Evolutionary conservation across 2,797 vertebrate species (phyloP).

Genomic region (Anguilla marmorata): DNA sequence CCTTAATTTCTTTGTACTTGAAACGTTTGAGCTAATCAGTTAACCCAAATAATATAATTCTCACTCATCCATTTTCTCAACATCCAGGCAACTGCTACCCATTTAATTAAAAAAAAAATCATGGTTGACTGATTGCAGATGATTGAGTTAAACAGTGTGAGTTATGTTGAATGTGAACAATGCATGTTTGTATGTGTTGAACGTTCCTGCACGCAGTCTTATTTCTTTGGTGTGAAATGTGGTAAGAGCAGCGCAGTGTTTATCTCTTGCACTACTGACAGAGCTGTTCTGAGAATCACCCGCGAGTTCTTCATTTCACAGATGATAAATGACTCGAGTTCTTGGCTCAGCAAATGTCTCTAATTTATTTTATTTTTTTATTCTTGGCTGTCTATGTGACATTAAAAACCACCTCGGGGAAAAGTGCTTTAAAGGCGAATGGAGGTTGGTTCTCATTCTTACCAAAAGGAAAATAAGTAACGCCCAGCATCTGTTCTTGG

Average conservation of each 20-base stretch:
- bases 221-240: background rate
- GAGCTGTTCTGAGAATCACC: background rate
- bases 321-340: constrained; percentile 9
- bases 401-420: background rate
- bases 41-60: constrained; percentile 28
- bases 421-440: constrained; percentile 29
- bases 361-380: background rate
- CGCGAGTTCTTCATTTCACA: background rate
- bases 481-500: background rate
- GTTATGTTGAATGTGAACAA: background rate
- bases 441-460: constrained; percentile 20
- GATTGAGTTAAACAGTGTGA: constrained; percentile 9
- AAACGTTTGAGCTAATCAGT: constrained; percentile 43
- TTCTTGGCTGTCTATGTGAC: constrained; percentile 31
- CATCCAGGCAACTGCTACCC: constrained; percentile 15
- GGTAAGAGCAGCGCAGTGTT: background rate
- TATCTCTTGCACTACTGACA: background rate
- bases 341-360: background rate
- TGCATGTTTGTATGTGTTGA: background rate
- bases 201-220: background rate
- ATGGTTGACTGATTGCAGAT: constrained; percentile 33
- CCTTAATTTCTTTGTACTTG: constrained; percentile 25
- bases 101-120: background rate
- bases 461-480: background rate
- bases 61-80: constrained; percentile 48